A percentile compares a stretch with the other conserved stretches of the same genome.
phyloP scores from a whole-genome alignment of 2,797 vertebrate species.

The Merluccius polli region DNA sequence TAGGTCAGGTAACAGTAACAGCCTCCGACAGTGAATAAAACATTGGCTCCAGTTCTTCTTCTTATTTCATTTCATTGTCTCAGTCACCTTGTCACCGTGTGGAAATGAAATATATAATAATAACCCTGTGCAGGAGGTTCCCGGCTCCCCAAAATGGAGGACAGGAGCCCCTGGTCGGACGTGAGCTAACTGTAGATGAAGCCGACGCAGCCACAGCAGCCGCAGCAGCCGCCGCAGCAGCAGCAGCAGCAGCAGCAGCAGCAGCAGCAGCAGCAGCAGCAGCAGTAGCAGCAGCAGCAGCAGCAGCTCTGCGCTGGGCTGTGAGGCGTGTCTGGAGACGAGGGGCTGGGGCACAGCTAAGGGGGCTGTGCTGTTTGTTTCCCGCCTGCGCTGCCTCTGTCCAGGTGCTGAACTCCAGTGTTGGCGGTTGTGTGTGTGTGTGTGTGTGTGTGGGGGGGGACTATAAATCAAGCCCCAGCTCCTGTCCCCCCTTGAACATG shows the following conservation, averaged over 20 bases:
- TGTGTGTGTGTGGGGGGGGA: conserved; percentile 39
- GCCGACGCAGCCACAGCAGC: not conserved
- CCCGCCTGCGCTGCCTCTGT: conserved; percentile 29
- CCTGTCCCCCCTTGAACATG: not conserved
- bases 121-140: conserved; percentile 48
- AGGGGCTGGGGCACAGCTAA: conserved; percentile 25
- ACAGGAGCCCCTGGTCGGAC: conserved; percentile 50
- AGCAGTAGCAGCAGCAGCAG: conserved; percentile 10
- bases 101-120: conserved; percentile 41
- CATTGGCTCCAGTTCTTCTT: not conserved
- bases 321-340: conserved; percentile 48
- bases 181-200: conserved; percentile 67
- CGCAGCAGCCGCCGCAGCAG: not conserved
- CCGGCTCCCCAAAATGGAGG: conserved; percentile 65
- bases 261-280: no score
- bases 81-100: conserved; percentile 39
- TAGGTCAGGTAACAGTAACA: conserved; percentile 47
- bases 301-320: conserved; percentile 49
- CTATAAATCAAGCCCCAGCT: conserved; percentile 65
- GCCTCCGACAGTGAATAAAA: conserved; percentile 15
- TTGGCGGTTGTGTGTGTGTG: not conserved
- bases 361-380: conserved; percentile 29
- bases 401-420: conserved; percentile 51
- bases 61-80: conserved; percentile 28
- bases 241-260: not conserved